Conservation (phyloP, 2,113 vertebrate genomes). For the Leuciscus idus region DNA sequence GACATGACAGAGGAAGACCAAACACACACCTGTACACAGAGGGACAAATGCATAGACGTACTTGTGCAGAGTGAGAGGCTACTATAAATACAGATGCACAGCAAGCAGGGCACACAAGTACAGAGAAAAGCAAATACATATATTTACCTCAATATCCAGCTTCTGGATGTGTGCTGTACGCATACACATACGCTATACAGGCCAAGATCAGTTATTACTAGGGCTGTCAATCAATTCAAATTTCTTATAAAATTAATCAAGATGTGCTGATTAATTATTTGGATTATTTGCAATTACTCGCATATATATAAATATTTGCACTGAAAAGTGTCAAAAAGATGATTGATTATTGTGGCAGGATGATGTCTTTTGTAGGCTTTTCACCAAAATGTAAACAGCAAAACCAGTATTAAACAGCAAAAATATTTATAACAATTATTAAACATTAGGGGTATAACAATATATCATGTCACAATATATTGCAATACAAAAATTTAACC, state of each 20-base stretch:
- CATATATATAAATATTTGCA: not conserved
- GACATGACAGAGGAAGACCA: slow-evolving; percentile 46
- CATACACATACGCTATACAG: not conserved
- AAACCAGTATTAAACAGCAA: no score
- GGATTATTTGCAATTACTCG: not conserved
- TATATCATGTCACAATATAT: no score
- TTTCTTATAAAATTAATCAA: not conserved
- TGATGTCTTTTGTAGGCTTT: no score
- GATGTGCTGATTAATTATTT: not conserved
- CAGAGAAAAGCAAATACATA: slow-evolving; percentile 3
- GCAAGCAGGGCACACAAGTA: slow-evolving; percentile 4
- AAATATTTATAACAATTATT: no score
- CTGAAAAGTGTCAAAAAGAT: not conserved
- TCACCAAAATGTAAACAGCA: no score
- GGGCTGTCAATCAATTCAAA: not conserved
- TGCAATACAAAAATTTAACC: no score
- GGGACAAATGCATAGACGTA: slow-evolving; percentile 23
- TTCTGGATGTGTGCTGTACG: not conserved
- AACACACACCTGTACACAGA: slow-evolving; percentile 40
- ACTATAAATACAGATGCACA: slow-evolving; percentile 33
- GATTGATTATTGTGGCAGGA: no score
- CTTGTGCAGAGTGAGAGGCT: slow-evolving; percentile 28
- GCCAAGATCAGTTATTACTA: not conserved
- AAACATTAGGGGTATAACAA: no score
- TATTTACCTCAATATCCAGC: slow-evolving; percentile 3